These are phyloP conservation scores for Chionomys nivalis DNA, from an alignment of 2,113 vertebrate genomes.

Conservation along the genomic window DNA sequence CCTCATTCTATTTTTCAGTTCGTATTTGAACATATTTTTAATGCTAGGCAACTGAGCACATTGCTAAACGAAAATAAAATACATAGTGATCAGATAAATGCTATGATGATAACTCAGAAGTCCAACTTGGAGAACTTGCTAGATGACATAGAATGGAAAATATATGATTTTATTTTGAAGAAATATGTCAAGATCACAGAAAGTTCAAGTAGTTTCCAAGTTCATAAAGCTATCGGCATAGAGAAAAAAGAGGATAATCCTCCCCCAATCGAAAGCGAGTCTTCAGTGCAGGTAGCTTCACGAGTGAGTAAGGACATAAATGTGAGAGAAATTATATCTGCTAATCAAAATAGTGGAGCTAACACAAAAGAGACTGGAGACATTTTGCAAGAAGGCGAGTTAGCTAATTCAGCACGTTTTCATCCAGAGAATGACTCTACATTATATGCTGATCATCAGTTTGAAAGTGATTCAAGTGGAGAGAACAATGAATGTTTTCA, in stretches of 20 bases:
- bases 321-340: conserved; percentile 71
- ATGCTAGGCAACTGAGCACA: conserved; percentile 20
- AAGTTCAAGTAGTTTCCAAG: background rate
- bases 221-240: background rate
- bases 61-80: background rate
- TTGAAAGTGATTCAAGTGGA: conserved; percentile 74
- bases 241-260: conserved; percentile 7
- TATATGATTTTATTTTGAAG: conserved; percentile 44
- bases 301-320: conserved; percentile 47
- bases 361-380: conserved; percentile 77
- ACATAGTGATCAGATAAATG: background rate
- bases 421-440: conserved; percentile 80
- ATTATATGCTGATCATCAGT: conserved; percentile 77
- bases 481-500: conserved; percentile 81
- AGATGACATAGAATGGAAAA: conserved; percentile 32
- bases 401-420: conserved; percentile 76
- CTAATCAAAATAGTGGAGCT: conserved; percentile 66
- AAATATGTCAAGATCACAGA: background rate
- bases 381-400: conserved; percentile 72
- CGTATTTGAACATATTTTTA: conserved; percentile 35
- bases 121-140: conserved; percentile 17
- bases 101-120: background rate
- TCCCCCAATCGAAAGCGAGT: background rate
- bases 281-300: conserved; percentile 26
- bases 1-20: conserved; percentile 59